A percentile compares a stretch with the other conserved stretches of the same genome.
These are phyloP conservation scores for Smutsia temminckii DNA, from an alignment of 2,797 vertebrate species.

Conservation along the genomic window DNA sequence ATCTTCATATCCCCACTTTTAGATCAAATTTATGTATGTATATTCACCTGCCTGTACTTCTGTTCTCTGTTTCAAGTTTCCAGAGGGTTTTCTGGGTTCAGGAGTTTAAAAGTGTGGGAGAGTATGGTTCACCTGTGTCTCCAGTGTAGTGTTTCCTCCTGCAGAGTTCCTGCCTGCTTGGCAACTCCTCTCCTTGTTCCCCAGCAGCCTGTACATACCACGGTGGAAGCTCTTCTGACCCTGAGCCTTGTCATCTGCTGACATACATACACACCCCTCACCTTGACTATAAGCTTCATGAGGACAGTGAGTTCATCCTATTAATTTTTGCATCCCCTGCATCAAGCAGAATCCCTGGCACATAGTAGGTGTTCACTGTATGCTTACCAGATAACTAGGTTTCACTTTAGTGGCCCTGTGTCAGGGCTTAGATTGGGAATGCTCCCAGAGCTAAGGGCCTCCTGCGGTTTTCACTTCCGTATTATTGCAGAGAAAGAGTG, in stretches of 20 bases:
- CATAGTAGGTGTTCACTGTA: background rate
- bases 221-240: background rate
- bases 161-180: accelerated
- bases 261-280: too few relatives aligned
- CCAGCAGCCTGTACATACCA: background rate
- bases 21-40: background rate
- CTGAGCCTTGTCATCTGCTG: background rate
- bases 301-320: background rate
- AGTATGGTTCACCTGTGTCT: background rate
- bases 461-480: background rate
- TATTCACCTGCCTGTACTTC: background rate
- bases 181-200: background rate
- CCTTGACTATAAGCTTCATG: background rate
- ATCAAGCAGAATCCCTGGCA: background rate
- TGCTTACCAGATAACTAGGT: background rate
- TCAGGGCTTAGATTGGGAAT: background rate
- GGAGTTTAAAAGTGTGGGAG: constrained; percentile 41
- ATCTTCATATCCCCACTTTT: background rate
- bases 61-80: background rate
- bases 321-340: background rate
- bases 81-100: background rate
- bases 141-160: background rate
- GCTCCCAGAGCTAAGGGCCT: background rate
- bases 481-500: background rate
- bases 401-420: background rate